Evolutionary conservation across 2,888 invertebrate species (phyloP).

Genomic region (Rhyacophila evoluta): DNA sequence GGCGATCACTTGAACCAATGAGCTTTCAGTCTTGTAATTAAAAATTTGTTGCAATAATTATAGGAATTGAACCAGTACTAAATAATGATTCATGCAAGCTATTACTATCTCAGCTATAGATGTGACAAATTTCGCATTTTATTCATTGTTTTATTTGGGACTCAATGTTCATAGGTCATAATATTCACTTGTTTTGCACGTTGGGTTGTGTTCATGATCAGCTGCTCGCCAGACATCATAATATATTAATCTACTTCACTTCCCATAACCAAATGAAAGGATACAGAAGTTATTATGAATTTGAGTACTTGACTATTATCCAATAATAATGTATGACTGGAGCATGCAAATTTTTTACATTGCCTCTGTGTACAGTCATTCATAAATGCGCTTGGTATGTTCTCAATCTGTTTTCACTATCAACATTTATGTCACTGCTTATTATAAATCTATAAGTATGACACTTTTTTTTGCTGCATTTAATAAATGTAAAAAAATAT

Average conservation of each 20-base stretch:
- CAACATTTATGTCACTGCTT: too few relatives aligned
- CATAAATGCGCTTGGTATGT: too few relatives aligned
- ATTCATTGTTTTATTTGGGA: neutral
- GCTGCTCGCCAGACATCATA: neutral
- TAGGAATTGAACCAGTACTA: too few relatives aligned
- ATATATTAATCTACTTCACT: neutral
- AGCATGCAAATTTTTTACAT: neutral
- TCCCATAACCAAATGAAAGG: neutral
- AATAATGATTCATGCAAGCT: too few relatives aligned
- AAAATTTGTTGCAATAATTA: neutral
- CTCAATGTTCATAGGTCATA: neutral
- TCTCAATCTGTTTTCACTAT: too few relatives aligned
- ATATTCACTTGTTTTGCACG: neutral
- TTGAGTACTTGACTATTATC: slow-evolving; percentile 6
- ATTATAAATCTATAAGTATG: too few relatives aligned
- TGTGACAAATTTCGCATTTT: neutral
- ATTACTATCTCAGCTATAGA: too few relatives aligned
- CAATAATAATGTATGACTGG: neutral
- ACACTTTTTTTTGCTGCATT: too few relatives aligned
- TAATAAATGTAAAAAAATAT: too few relatives aligned
- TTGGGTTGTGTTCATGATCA: neutral
- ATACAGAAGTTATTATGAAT: slow-evolving; percentile 3
- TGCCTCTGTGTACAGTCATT: neutral
- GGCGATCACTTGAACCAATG: too few relatives aligned
- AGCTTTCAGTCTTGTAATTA: too few relatives aligned